Conservation (phyloP, 53 echinoderm and acorn worm species). For the Patiria pectinifera region DNA sequence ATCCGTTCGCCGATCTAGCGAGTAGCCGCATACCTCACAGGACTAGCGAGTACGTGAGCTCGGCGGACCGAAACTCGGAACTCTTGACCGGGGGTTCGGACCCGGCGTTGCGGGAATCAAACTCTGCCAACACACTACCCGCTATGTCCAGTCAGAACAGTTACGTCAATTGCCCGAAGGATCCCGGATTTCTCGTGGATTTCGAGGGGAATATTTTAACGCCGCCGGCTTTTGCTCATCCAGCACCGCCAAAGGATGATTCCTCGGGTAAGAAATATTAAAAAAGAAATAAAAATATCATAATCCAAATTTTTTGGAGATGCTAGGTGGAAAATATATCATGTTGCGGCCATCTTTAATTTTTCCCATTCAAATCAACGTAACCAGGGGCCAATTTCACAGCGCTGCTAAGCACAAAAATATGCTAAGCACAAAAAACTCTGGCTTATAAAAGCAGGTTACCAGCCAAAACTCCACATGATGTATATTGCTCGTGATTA, state of each 20-base stretch:
- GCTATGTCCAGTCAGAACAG: constrained; percentile 9
- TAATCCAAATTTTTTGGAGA: background rate
- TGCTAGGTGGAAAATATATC: too few species aligned
- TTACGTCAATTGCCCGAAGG: constrained; percentile 41
- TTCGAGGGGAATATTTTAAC: constrained; percentile 50
- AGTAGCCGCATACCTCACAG: background rate
- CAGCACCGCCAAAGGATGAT: constrained; percentile 25
- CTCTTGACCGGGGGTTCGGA: background rate
- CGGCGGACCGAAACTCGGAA: constrained; percentile 13
- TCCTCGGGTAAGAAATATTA: constrained; percentile 16
- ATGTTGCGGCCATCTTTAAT: background rate
- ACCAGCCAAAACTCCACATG: too few species aligned
- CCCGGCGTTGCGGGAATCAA: constrained; percentile 6
- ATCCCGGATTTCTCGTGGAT: constrained; percentile 48
- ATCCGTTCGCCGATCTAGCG: too few species aligned
- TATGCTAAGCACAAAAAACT: too few species aligned
- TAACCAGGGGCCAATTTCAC: too few species aligned
- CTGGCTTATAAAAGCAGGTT: too few species aligned
- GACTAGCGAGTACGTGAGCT: constrained; percentile 18
- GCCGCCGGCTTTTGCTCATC: background rate
- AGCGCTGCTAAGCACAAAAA: too few species aligned
- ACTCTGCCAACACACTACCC: constrained; percentile 16
- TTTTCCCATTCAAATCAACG: background rate
- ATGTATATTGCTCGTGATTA: too few species aligned
- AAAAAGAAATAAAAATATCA: background rate